Percentiles rank a stretch among this genome's conserved stretches.
These are phyloP conservation scores for Reticulitermes lucifugus DNA, from an alignment of 2,888 invertebrate genomes.

Conservation along the genomic window DNA sequence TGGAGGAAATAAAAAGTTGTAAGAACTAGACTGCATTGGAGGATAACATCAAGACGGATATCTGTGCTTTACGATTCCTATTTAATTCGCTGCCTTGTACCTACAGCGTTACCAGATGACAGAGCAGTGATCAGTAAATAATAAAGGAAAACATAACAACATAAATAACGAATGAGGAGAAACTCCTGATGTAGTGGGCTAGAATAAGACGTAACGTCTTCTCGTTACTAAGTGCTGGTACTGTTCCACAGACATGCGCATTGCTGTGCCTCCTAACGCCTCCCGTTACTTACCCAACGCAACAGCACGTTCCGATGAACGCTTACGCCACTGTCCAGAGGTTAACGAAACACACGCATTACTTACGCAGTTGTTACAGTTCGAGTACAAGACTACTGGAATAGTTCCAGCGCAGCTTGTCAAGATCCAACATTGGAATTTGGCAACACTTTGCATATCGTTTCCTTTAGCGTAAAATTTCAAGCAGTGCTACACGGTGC, in stretches of 20 bases:
- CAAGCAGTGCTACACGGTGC: not conserved
- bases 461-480: not conserved
- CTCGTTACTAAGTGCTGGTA: not conserved
- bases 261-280: not conserved
- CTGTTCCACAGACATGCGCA: not conserved
- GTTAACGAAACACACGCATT: not conserved
- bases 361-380: slow-evolving; percentile 13
- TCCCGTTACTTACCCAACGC: not conserved
- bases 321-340: not conserved
- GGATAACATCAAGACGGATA: too few relatives aligned
- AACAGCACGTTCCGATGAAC: not conserved
- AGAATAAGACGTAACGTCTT: not conserved
- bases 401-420: slow-evolving; percentile 30
- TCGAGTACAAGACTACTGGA: slow-evolving; percentile 29
- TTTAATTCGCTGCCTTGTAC: too few relatives aligned
- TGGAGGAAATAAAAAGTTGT: too few relatives aligned
- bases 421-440: slow-evolving; percentile 15
- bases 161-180: too few relatives aligned
- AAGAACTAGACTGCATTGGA: too few relatives aligned
- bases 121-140: too few relatives aligned
- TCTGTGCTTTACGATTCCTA: too few relatives aligned
- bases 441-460: slow-evolving; percentile 37
- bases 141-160: too few relatives aligned
- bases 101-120: too few relatives aligned
- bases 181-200: too few relatives aligned